Evolutionary conservation across 2,888 invertebrate genomes (phyloP).

Genomic region (Bimastos eiseni): DNA sequence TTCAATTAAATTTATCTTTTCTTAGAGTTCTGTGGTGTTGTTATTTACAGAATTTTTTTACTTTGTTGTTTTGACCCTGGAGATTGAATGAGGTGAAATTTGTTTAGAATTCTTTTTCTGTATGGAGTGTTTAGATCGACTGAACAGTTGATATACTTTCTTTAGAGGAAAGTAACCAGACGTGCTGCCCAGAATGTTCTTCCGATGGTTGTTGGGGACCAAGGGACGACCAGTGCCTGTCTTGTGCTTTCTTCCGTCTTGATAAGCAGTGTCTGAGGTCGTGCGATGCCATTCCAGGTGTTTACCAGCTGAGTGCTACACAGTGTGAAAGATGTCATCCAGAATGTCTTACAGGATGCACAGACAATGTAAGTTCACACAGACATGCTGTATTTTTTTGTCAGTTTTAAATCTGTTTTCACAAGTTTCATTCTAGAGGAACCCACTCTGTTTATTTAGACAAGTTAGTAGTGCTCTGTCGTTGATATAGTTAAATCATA

Average conservation of each 20-base stretch:
- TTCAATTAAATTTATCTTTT: not conserved
- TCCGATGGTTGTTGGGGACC: constrained; percentile 92
- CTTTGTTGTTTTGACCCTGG: not conserved
- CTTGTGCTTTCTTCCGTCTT: constrained; percentile 76
- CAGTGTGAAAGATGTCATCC: constrained; percentile 84
- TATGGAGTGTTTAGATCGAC: not conserved
- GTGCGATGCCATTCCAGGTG: constrained; percentile 65
- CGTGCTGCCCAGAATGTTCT: constrained; percentile 86
- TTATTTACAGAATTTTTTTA: not conserved
- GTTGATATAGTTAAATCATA: not conserved
- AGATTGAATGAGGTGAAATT: not conserved
- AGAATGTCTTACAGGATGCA: constrained; percentile 82
- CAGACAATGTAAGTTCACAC: constrained; percentile 71
- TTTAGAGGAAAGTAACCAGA: constrained; percentile 72
- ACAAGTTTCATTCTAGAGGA: not conserved
- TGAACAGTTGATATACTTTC: not conserved
- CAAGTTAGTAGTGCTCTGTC: not conserved
- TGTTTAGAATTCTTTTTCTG: not conserved
- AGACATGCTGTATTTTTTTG: not conserved
- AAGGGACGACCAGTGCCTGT: constrained; percentile 83
- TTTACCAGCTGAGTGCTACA: constrained; percentile 78
- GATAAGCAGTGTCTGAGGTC: constrained; percentile 47
- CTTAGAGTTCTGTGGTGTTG: not conserved
- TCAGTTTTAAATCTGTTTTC: not conserved
- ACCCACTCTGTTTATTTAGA: not conserved